Evolutionary conservation across 2,797 vertebrate genomes (phyloP).

Genomic region (Scleropages formosus): DNA sequence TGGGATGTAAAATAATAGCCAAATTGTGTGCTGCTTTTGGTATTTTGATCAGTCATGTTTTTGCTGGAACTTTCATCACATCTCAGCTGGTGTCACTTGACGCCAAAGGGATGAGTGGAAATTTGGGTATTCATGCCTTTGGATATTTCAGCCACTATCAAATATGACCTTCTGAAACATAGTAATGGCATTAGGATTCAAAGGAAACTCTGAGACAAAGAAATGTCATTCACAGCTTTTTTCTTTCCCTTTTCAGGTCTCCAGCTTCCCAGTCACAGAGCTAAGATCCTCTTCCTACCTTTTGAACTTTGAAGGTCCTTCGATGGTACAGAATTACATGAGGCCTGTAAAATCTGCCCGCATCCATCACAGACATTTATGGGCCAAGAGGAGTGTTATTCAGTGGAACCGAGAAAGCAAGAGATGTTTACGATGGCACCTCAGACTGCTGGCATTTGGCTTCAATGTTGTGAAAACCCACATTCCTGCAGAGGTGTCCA

Average conservation of each 20-base stretch:
- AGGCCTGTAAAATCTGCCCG: conserved; percentile 26
- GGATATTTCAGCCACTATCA: conserved; percentile 17
- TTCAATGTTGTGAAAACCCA: conserved; percentile 31
- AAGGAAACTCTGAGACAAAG: conserved; percentile 19
- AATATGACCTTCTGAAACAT: conserved; percentile 19
- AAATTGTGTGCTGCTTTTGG: background rate
- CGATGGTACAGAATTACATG: conserved; percentile 27
- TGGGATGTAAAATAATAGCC: conserved; percentile 7
- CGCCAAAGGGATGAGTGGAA: background rate
- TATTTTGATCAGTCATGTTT: background rate
- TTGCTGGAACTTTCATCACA: background rate
- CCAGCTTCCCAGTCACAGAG: background rate
- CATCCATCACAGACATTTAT: conserved; percentile 40
- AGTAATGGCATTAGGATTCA: conserved; percentile 14
- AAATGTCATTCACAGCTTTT: conserved; percentile 20
- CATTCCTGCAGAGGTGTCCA: conserved; percentile 30
- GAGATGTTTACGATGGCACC: conserved; percentile 38
- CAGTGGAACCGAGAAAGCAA: conserved; percentile 9
- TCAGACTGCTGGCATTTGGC: conserved; percentile 30
- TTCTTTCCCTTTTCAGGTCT: background rate
- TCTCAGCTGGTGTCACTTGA: background rate
- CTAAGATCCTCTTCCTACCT: conserved; percentile 20
- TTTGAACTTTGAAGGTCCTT: conserved; percentile 25
- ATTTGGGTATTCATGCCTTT: conserved; percentile 6
- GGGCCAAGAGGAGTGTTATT: conserved; percentile 27